Evolutionary conservation across 2,888 invertebrate genomes (phyloP).

Genomic region (Strigamia transsilvanica): DNA sequence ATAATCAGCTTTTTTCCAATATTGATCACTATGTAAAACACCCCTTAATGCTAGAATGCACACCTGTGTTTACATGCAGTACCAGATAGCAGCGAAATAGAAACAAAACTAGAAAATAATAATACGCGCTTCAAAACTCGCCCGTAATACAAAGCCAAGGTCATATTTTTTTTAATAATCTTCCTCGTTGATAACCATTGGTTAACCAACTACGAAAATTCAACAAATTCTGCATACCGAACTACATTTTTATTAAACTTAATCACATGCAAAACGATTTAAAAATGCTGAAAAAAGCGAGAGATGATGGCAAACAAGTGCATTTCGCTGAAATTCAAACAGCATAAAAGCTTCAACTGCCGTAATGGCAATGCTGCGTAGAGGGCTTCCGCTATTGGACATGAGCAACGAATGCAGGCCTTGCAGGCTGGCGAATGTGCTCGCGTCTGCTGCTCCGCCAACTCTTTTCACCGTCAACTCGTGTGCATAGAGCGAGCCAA

Average conservation of each 20-base stretch:
- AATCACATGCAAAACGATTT: not conserved
- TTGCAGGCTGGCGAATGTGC: constrained; percentile 32
- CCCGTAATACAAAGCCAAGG: no score
- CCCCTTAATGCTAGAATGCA: no score
- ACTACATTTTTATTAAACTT: not conserved
- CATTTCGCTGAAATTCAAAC: not conserved
- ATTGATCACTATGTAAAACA: no score
- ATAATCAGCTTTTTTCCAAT: no score
- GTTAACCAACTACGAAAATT: no score
- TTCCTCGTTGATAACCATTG: no score
- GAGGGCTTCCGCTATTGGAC: constrained; percentile 36
- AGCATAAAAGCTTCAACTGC: not conserved
- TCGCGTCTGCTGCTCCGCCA: not conserved
- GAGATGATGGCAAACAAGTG: not conserved
- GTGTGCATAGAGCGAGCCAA: constrained; percentile 15
- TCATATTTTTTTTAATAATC: no score
- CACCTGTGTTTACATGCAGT: no score
- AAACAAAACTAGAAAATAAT: no score
- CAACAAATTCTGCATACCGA: not conserved
- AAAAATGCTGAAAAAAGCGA: not conserved
- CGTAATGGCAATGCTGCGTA: constrained; percentile 32
- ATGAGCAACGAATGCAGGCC: constrained; percentile 26
- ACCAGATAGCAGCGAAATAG: no score
- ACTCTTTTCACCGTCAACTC: constrained; percentile 10
- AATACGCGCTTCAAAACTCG: no score